Percentiles rank a stretch among this genome's conserved stretches.
phyloP scores from a whole-genome alignment of 1,140 invertebrate species.

The Ceratina japonica region DNA sequence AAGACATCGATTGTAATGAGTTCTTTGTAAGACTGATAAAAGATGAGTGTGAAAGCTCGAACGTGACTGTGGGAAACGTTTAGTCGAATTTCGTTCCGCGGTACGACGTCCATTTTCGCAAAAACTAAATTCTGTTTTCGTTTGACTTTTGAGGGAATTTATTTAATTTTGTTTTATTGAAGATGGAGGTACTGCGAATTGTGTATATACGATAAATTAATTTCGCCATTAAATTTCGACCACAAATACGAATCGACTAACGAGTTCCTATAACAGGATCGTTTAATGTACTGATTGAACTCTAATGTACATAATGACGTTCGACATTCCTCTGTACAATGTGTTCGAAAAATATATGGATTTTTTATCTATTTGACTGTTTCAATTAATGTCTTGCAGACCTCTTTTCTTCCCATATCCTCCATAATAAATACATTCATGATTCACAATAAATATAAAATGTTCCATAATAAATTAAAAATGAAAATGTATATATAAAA shows the following conservation, averaged over 20 bases:
- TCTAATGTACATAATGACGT: no score
- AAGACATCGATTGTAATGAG: no score
- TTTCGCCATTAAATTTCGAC: not conserved
- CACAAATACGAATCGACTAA: slow-evolving; percentile 1
- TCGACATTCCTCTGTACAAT: slow-evolving; percentile 50
- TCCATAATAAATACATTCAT: not conserved
- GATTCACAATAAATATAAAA: no score
- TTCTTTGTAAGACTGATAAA: slow-evolving; percentile 3
- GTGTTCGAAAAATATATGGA: slow-evolving; percentile 48
- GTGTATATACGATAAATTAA: no score
- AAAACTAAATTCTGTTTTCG: not conserved
- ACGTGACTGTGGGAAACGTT: not conserved
- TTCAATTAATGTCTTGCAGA: no score
- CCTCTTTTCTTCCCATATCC: not conserved
- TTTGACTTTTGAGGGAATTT: not conserved
- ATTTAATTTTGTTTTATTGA: not conserved
- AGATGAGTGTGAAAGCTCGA: slow-evolving; percentile 16
- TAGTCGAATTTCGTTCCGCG: not conserved
- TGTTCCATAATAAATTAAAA: no score
- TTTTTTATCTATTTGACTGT: slow-evolving; percentile 53
- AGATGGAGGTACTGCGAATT: not conserved
- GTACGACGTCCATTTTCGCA: not conserved
- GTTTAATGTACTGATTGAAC: slow-evolving; percentile 12
- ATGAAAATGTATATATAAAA: no score
- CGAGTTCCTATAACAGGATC: slow-evolving; percentile 23